Percentiles rank a stretch among this genome's conserved stretches.
phyloP scores from a whole-genome alignment of 2,888 invertebrate genomes.

The Stenodema calcarata region DNA sequence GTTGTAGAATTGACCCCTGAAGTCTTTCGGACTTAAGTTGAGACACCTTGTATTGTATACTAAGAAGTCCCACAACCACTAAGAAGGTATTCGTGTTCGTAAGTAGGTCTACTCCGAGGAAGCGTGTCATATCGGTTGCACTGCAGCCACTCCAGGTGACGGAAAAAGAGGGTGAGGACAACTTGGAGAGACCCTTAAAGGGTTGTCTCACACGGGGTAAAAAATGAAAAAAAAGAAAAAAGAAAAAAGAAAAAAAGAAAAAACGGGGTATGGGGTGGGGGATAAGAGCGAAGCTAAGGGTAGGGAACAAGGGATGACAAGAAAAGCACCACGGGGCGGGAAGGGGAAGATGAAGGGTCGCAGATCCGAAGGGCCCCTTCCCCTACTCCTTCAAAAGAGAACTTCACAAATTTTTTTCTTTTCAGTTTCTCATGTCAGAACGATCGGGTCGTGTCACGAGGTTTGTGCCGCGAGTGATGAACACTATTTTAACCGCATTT shows the following conservation, averaged over 20 bases:
- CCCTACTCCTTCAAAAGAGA: background rate
- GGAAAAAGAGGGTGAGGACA: background rate
- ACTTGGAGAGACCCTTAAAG: conserved; percentile 2
- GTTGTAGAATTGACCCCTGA: no score
- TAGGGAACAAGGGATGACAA: background rate
- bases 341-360: background rate
- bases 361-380: background rate
- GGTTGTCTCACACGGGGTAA: background rate
- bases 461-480: background rate
- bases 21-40: no score
- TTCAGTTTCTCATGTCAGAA: background rate
- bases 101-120: background rate
- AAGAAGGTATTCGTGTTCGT: no score
- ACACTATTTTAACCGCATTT: background rate
- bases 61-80: no score
- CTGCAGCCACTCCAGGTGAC: background rate
- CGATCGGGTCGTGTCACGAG: background rate
- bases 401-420: background rate
- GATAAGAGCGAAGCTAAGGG: background rate
- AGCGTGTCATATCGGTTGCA: background rate
- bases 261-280: background rate
- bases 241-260: background rate
- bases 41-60: no score
- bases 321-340: background rate
- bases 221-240: background rate